Evolutionary conservation across 2,113 vertebrate genomes (phyloP).

Genomic region (Orycteropus afer): DNA sequence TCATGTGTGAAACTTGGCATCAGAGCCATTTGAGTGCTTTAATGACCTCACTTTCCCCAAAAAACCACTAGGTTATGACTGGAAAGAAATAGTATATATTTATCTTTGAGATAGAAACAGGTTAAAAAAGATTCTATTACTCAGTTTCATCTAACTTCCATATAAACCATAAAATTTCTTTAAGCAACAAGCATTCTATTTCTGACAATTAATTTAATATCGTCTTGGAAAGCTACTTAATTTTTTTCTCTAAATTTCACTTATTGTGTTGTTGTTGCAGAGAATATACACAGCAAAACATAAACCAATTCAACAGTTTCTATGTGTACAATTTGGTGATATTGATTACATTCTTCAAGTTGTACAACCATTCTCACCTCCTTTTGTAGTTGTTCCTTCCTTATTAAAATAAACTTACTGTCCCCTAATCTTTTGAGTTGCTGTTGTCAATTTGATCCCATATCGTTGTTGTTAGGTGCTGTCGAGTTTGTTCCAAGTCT

Average conservation of each 20-base stretch:
- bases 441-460: background rate
- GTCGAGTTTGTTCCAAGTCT: no score
- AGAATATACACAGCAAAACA: background rate
- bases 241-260: background rate
- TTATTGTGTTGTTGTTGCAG: background rate
- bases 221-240: background rate
- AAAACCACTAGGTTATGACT: constrained; percentile 48
- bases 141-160: background rate
- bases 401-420: background rate
- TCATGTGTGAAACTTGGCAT: constrained; percentile 64
- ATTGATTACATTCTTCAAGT: background rate
- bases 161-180: constrained; percentile 31
- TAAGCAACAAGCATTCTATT: background rate
- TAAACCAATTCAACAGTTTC: background rate
- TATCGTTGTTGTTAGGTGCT: no score
- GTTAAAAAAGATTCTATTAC: constrained; percentile 24
- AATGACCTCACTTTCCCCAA: constrained; percentile 54
- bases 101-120: constrained; percentile 44
- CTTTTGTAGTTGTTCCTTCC: background rate
- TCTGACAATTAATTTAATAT: constrained; percentile 19
- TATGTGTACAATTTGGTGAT: background rate
- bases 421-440: background rate
- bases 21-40: constrained; percentile 51
- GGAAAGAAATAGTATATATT: constrained; percentile 60
- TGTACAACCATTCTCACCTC: background rate